Conservation (phyloP, 2,797 vertebrate species). For the Champsocephalus esox region DNA sequence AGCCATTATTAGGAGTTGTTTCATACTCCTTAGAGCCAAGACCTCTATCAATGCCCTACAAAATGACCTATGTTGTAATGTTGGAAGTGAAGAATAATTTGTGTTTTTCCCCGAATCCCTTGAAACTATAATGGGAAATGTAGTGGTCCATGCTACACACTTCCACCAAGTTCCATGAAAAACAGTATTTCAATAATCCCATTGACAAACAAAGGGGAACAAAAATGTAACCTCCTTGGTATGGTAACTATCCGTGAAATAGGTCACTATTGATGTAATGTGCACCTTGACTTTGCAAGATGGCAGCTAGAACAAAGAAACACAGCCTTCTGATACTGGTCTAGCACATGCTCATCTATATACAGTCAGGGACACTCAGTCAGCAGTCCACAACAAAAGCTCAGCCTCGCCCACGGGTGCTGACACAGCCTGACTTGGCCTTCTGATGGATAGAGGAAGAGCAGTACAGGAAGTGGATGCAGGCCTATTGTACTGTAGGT, state of each 20-base stretch:
- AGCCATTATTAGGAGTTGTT: not conserved
- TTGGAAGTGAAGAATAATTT: no score
- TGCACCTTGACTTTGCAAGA: not conserved
- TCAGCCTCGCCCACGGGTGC: constrained; percentile 55
- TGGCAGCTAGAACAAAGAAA: not conserved
- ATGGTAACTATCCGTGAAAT: not conserved
- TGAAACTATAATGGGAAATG: no score
- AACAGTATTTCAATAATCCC: no score
- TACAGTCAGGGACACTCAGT: constrained; percentile 51
- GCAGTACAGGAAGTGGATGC: constrained; percentile 59
- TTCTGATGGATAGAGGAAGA: constrained; percentile 47
- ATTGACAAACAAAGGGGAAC: no score
- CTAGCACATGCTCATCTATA: constrained; percentile 25
- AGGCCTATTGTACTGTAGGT: constrained; percentile 59
- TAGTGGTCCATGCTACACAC: no score
- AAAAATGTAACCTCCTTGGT: no score
- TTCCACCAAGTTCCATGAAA: no score
- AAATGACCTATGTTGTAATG: no score
- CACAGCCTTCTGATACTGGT: not conserved
- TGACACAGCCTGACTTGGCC: constrained; percentile 68
- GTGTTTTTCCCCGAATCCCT: no score
- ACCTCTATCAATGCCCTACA: no score
- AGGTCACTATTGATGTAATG: not conserved
- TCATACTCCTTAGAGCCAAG: not conserved
- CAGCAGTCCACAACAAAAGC: constrained; percentile 63